Evolutionary conservation across 2,113 vertebrate species (phyloP), one percentile per base, ranked within the genome.

Genomic region (Gyps fulvus): DNA sequence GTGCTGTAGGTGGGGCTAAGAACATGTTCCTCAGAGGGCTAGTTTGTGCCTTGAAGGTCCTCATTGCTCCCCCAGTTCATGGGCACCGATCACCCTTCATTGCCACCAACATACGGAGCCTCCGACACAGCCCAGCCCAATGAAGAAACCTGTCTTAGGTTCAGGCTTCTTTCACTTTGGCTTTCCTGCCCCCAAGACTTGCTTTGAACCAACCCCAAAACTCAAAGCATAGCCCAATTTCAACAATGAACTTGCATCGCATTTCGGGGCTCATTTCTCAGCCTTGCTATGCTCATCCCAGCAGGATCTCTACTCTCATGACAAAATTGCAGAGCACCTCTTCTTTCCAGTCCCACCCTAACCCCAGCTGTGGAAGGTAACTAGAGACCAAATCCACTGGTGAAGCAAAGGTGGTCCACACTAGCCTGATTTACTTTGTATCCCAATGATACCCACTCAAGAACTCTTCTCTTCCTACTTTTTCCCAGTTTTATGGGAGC

Each of bases 171-270:
- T 34, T 49, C 10, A 27, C 29, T 63, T 34, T 16, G 38, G 2
- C 27, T 73, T 78, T 73, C n/a, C 69, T 57, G 34, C 13, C 10
- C 18, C 57, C 2, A 3, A 49, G 50, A 2, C 36, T 43, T n/a
- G 8, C 54, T 83, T 17, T 16, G 47, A 13, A 26, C 17, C 36
- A 25, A 36, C 8, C 14, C 47, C 25, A 32, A 69, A 47, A 12
- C 85, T 34, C 78, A 49, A 50, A 87, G 49, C 50, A 25, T 1
- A 55, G 34, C 47, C 25, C 32, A 7, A 1, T 50, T 38, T 32
- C 82, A 17, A 3, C 31, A 32, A 9, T 5, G 22, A 59, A 4
- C 40, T 9, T 8, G 7, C 71, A 29, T 1, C 2, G 0, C 22
- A 2, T 45, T 38, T 10, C 36, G 31, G 71, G 47, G 61, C 57